phyloP scores from a whole-genome alignment of 2,797 vertebrate species.

The Muraenolepis orangiensis region DNA sequence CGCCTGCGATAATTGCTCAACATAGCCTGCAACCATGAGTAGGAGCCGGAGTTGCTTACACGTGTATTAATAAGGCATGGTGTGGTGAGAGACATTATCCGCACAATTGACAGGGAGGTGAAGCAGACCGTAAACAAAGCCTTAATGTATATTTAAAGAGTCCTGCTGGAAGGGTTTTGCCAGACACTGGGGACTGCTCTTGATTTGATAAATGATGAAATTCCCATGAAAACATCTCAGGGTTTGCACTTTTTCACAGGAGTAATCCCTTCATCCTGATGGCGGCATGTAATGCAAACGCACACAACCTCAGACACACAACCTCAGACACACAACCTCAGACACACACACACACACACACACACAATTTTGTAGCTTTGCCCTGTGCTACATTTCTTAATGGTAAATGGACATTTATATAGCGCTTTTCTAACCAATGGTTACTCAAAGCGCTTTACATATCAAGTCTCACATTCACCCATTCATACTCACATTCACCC shows the following conservation, averaged over 20 bases:
- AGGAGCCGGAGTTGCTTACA: not conserved
- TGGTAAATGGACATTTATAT: no score
- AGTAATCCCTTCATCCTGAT: constrained; percentile 41
- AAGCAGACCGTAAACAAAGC: constrained; percentile 51
- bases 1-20: constrained; percentile 20
- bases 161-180: constrained; percentile 28
- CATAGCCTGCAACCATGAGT: constrained; percentile 10
- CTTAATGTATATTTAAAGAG: constrained; percentile 51
- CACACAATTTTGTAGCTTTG: no score
- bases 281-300: constrained; percentile 40
- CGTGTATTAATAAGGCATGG: constrained; percentile 40
- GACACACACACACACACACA: not conserved
- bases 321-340: no score
- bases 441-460: no score
- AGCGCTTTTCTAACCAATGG: no score
- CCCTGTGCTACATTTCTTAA: no score
- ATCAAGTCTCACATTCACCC: no score
- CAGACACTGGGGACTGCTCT: constrained; percentile 21
- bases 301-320: no score
- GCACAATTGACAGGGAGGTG: constrained; percentile 41
- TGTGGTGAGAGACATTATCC: constrained; percentile 13
- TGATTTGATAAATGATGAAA: constrained; percentile 60
- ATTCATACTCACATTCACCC: no score
- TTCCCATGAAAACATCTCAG: constrained; percentile 61
- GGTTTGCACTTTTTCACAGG: constrained; percentile 38